phyloP scores from a whole-genome alignment of 1,140 invertebrate species.

The Trichoplusia ni region DNA sequence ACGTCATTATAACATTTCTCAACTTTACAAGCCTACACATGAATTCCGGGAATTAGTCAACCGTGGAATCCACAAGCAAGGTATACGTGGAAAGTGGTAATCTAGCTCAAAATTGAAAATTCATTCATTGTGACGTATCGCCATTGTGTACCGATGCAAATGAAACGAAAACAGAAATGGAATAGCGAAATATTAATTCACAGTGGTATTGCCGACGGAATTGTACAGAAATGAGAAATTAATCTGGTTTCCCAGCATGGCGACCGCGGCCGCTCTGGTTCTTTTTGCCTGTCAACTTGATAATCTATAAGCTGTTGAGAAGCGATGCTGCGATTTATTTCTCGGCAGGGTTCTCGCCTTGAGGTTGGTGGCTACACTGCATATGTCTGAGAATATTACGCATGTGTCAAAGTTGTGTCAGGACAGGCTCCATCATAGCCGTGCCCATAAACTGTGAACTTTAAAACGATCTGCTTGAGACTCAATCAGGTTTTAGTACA shows the following conservation, averaged over 20 bases:
- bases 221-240: constrained; percentile 44
- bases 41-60: not conserved
- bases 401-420: constrained; percentile 38
- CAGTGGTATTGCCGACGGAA: constrained; percentile 30
- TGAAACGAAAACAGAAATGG: constrained; percentile 49
- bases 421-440: not conserved
- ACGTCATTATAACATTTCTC: constrained; percentile 20
- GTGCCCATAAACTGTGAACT: not conserved
- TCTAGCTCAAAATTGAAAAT: constrained; percentile 32
- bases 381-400: constrained; percentile 53
- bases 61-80: constrained; percentile 14
- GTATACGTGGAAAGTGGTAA: not conserved
- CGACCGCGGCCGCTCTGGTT: constrained; percentile 31
- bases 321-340: constrained; percentile 47
- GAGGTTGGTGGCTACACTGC: constrained; percentile 43
- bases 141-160: constrained; percentile 37
- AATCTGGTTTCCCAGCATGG: constrained; percentile 38
- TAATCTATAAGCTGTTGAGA: constrained; percentile 39
- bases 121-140: constrained; percentile 37
- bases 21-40: constrained; percentile 5
- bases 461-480: not conserved
- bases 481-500: constrained; percentile 1
- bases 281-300: constrained; percentile 42
- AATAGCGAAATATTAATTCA: constrained; percentile 43
- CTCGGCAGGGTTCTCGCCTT: constrained; percentile 50